Conservation (phyloP, 2,797 vertebrate genomes). For the Rhinogobio ventralis region DNA sequence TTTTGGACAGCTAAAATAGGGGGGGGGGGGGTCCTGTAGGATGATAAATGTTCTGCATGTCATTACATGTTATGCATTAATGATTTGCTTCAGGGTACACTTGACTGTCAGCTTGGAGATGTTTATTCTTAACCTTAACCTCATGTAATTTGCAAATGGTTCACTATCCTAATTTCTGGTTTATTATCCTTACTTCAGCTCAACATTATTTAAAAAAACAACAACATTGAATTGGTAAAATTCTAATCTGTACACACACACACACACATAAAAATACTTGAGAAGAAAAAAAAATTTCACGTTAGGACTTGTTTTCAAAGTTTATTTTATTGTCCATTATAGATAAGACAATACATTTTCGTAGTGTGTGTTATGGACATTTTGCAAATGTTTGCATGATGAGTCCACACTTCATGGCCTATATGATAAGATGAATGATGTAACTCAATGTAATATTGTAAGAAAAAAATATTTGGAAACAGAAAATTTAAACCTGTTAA, state of each 20-base stretch:
- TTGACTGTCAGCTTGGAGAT: background rate
- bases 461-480: background rate
- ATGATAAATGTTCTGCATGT: background rate
- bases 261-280: background rate
- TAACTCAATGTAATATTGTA: background rate
- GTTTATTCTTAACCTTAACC: conserved; percentile 31
- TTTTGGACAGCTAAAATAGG: no score
- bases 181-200: background rate
- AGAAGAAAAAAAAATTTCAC: background rate
- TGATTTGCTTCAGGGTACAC: conserved; percentile 3
- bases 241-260: background rate
- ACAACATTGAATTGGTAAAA: background rate
- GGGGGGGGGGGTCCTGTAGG: no score
- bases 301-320: background rate
- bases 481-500: background rate
- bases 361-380: background rate
- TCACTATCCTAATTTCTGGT: background rate
- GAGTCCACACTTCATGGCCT: background rate
- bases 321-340: background rate
- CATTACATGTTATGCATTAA: conserved; percentile 15
- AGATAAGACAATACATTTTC: background rate
- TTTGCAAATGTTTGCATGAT: background rate
- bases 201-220: background rate
- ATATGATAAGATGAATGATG: background rate
- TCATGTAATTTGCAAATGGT: conserved; percentile 9